These are phyloP conservation scores for Himalopsyche kuldschensis DNA, from an alignment of 2,888 invertebrate genomes.

Conservation along the genomic window DNA sequence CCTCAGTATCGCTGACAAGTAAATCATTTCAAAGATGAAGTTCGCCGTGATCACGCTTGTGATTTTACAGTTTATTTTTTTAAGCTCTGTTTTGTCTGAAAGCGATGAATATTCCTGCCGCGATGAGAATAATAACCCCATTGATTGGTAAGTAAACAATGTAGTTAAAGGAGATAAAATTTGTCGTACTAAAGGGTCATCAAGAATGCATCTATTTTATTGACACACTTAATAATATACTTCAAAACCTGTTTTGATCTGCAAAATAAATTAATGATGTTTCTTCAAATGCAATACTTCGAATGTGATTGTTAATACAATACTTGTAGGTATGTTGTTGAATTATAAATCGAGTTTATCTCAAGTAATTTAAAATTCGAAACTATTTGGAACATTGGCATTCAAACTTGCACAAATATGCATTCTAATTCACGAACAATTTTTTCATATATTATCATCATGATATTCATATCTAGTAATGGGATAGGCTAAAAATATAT, in stretches of 20 bases:
- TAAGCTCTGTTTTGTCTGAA: not conserved
- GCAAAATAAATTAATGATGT: too few relatives aligned
- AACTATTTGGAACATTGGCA: not conserved
- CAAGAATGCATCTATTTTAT: constrained; percentile 4
- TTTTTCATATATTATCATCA: not conserved
- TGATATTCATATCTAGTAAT: not conserved
- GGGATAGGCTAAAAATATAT: not conserved
- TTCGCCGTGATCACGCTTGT: not conserved
- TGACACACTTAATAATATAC: not conserved
- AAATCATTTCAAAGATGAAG: not conserved
- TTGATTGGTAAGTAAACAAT: constrained; percentile 66
- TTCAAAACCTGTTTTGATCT: too few relatives aligned
- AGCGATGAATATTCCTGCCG: constrained; percentile 45
- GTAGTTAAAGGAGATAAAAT: not conserved
- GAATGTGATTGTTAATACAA: too few relatives aligned
- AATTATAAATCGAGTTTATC: not conserved
- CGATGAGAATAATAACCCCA: constrained; percentile 66
- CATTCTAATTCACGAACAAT: not conserved
- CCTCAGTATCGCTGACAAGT: not conserved
- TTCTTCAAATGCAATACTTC: too few relatives aligned
- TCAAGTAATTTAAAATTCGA: not conserved
- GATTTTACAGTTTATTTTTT: not conserved
- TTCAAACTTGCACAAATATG: not conserved
- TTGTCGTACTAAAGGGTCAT: not conserved
- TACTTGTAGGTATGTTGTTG: too few relatives aligned